Evolutionary conservation across 2,113 vertebrate genomes (phyloP).

Genomic region (Argyrosomus japonicus): DNA sequence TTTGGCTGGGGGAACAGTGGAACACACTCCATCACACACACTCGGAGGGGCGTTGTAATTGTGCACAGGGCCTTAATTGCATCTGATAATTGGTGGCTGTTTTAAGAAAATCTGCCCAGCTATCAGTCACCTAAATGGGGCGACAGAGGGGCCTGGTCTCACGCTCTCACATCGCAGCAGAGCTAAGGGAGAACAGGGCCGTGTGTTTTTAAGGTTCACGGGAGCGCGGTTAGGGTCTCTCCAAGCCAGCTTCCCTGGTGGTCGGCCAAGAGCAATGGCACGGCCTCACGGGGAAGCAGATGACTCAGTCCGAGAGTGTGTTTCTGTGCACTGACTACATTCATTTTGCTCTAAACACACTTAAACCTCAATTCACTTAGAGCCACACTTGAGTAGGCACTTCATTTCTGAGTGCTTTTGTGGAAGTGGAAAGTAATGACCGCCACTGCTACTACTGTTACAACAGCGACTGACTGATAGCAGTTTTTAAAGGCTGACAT

Average conservation of each 20-base stretch:
- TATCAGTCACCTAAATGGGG: constrained; percentile 81
- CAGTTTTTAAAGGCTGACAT: constrained; percentile 8
- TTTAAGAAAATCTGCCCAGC: constrained; percentile 77
- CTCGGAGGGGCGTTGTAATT: constrained; percentile 69
- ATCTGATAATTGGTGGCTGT: constrained; percentile 79
- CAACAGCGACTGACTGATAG: constrained; percentile 16
- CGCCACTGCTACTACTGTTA: neutral
- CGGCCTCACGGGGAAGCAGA: constrained; percentile 52
- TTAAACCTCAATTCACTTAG: constrained; percentile 37
- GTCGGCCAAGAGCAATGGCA: constrained; percentile 65
- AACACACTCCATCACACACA: constrained; percentile 44
- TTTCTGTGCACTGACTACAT: constrained; percentile 49
- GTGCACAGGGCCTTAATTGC: constrained; percentile 74
- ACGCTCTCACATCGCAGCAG: constrained; percentile 44
- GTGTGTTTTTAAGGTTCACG: constrained; percentile 70
- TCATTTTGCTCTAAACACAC: constrained; percentile 63
- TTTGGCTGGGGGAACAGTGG: constrained; percentile 46
- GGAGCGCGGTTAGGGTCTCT: constrained; percentile 58
- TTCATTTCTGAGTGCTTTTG: constrained; percentile 54
- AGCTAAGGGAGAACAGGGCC: constrained; percentile 29
- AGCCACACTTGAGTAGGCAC: constrained; percentile 42
- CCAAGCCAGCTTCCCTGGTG: constrained; percentile 66
- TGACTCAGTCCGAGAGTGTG: constrained; percentile 58
- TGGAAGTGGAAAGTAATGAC: constrained; percentile 48
- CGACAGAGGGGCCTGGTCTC: constrained; percentile 55